A percentile compares a stretch with the other conserved stretches of the same genome.
phyloP scores from a whole-genome alignment of 2,797 vertebrate species.

The Galaxias olidus region DNA sequence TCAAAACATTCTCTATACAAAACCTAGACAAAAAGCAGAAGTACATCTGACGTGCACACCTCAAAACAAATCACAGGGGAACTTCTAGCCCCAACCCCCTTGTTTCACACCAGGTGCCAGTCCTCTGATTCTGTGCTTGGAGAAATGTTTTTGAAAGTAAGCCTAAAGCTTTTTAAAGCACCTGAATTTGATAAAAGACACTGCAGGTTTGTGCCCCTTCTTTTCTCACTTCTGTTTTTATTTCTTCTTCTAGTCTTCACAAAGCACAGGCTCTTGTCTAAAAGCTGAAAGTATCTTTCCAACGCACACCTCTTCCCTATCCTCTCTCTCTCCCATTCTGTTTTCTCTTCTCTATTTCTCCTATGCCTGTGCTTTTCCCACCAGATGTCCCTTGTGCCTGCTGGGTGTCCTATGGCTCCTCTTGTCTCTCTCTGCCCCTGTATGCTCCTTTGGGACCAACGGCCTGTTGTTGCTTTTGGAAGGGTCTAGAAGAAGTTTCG shows the following conservation, averaged over 20 bases:
- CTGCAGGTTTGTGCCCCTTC: conserved; percentile 47
- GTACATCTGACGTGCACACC: conserved; percentile 52
- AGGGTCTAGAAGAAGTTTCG: conserved; percentile 74
- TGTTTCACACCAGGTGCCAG: conserved; percentile 47
- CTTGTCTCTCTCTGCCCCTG: conserved; percentile 66
- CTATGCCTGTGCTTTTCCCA: conserved; percentile 60
- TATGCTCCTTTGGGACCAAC: conserved; percentile 68
- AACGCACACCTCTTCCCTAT: conserved; percentile 49
- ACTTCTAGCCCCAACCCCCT: conserved; percentile 38
- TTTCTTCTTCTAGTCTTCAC: conserved; percentile 57
- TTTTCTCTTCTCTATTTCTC: conserved; percentile 29
- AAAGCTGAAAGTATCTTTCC: conserved; percentile 70
- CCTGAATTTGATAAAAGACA: conserved; percentile 61
- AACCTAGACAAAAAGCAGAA: conserved; percentile 50
- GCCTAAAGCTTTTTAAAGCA: conserved; percentile 61
- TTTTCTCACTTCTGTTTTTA: conserved; percentile 48
- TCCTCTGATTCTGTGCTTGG: conserved; percentile 45
- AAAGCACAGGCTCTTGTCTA: conserved; percentile 61
- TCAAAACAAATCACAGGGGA: conserved; percentile 44
- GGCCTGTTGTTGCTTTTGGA: conserved; percentile 78
- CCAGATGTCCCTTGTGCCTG: conserved; percentile 58
- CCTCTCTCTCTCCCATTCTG: conserved; percentile 15
- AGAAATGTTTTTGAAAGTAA: conserved; percentile 40
- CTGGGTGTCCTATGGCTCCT: conserved; percentile 64
- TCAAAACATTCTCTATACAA: conserved; percentile 27